Evolutionary conservation across 64 coral and sea anemone species (phyloP).

Genomic region (Montipora capricornis): DNA sequence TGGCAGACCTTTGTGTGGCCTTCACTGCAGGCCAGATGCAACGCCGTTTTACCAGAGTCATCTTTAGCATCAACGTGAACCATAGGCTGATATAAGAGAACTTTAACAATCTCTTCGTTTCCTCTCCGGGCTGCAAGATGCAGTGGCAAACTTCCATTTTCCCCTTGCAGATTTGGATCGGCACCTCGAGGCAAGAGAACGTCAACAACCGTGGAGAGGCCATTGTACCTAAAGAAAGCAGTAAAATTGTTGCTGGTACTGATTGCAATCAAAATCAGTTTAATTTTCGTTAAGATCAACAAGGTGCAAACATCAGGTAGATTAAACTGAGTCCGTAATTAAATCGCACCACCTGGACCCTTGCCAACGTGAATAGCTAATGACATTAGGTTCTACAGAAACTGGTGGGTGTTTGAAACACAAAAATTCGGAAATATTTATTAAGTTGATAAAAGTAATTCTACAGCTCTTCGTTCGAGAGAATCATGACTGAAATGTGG

Average conservation of each 20-base stretch:
- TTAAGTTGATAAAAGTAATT: too few relatives aligned
- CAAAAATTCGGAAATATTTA: too few relatives aligned
- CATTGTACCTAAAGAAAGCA: background rate
- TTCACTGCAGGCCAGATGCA: conserved; percentile 51
- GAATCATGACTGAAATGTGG: too few relatives aligned
- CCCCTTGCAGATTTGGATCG: conserved; percentile 23
- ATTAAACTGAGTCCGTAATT: too few relatives aligned
- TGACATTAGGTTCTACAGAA: too few relatives aligned
- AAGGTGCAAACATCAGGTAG: too few relatives aligned
- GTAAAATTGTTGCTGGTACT: background rate
- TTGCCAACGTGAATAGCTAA: too few relatives aligned
- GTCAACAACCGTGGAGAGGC: conserved; percentile 17
- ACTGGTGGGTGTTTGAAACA: too few relatives aligned
- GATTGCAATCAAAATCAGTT: background rate
- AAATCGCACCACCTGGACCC: too few relatives aligned
- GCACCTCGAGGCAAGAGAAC: conserved; percentile 60
- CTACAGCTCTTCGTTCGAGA: too few relatives aligned
- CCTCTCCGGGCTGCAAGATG: conserved; percentile 66
- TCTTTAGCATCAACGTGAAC: conserved; percentile 31
- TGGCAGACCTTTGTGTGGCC: conserved; percentile 7
- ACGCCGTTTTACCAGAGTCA: conserved; percentile 13
- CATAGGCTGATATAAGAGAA: conserved; percentile 37
- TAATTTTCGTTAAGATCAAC: too few relatives aligned
- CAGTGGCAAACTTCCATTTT: conserved; percentile 33
- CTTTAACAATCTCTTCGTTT: conserved; percentile 29